Percentiles rank a stretch among this genome's conserved stretches.
Evolutionary conservation across 1,140 invertebrate species (phyloP).

Genomic region (Mercenaria mercenaria): DNA sequence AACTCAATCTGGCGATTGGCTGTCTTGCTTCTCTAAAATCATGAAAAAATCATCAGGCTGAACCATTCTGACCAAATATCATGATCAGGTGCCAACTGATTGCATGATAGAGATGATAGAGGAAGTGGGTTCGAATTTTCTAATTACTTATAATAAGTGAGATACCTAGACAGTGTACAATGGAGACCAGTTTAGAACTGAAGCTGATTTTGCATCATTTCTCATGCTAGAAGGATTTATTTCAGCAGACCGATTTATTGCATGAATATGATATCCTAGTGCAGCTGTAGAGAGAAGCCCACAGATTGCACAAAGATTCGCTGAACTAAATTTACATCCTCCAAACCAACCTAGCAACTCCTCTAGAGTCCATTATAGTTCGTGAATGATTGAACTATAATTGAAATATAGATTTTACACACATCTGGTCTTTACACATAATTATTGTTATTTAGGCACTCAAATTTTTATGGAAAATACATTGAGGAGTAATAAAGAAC

Average conservation of each 20-base stretch:
- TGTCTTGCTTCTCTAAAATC: too few relatives aligned
- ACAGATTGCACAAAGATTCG: background rate
- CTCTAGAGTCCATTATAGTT: conserved; percentile 2
- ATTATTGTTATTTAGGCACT: background rate
- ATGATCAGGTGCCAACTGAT: too few relatives aligned
- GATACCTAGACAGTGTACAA: too few relatives aligned
- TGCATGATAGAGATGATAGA: too few relatives aligned
- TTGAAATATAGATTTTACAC: conserved; percentile 8
- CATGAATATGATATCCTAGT: conserved; percentile 11
- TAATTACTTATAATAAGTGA: too few relatives aligned
- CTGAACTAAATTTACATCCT: background rate
- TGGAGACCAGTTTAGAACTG: too few relatives aligned
- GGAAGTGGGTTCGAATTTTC: too few relatives aligned
- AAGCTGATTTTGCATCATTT: too few relatives aligned
- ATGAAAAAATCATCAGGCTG: too few relatives aligned
- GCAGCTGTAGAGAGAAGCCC: background rate
- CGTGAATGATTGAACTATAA: background rate
- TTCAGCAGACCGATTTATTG: background rate
- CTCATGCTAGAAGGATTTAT: too few relatives aligned
- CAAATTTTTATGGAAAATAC: background rate
- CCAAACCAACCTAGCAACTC: background rate
- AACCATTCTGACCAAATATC: too few relatives aligned
- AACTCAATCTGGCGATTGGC: background rate
- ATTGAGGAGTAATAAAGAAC: background rate
- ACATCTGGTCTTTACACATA: background rate